Base-by-base conservation (phyloP, 1,140 invertebrate species). In the Drosophila rufa region DNA sequence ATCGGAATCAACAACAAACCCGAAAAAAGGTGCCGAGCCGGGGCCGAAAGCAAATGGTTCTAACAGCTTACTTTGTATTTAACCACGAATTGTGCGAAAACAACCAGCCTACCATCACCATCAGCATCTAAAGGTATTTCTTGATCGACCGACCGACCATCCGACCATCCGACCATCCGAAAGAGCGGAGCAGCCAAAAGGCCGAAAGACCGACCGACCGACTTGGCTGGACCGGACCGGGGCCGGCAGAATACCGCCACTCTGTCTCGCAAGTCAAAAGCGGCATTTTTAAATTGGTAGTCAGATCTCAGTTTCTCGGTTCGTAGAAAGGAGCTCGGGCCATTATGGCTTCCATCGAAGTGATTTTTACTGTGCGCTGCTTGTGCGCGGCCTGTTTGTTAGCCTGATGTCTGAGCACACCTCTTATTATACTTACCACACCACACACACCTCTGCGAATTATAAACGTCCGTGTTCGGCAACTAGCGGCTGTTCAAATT, bases 271-370 rank as follows among this genome's bases (percentile, higher is more conserved):
- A 90, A 87, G 85, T 87, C 85, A 89, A 87, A 87, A 80, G 84
- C 85, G 84, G 84, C 75, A 81, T 87, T 84, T 87, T 79, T 68
- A 87, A 87, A 87, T 87, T 87, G 84, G 84, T 89, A 87, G 84
- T 89, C 84, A 87, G 82, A 90, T 90, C 85, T 87, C 78, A 82
- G 84, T 89, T 87, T 90, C 85, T 87, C 78, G 85, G 84, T 87
- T 87, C 84, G 84, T 79, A 87, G 84, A 87, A 87, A 90, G 84
- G 82, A 87, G 84, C 80, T 87, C 79, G 82, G 80, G 84, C 82
- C 85, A 87, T 87, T 87, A 87, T 87, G 84, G 84, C 84, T 87
- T 87, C 84, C 84, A 90, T 87, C 84, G 84, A 87, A 87, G 84
- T 87, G 85, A 90, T 90, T 87, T 74, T 87, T 83, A 81, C 78